These are phyloP conservation scores for Salvelinus alpinus DNA, from an alignment of 2,113 vertebrate genomes.

Conservation along the genomic window DNA sequence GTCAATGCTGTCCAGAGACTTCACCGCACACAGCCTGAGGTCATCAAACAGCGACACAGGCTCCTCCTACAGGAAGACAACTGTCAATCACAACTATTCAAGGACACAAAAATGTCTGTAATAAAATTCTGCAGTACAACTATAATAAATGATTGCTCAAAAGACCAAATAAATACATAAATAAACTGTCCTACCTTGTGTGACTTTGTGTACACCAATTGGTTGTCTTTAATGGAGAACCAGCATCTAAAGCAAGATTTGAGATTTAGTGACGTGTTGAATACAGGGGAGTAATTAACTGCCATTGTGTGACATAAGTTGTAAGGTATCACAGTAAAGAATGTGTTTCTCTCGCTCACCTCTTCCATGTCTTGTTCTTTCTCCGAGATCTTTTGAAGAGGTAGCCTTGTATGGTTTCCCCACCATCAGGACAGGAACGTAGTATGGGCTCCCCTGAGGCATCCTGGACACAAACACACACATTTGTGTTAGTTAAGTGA, in stretches of 20 bases:
- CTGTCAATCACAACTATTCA: background rate
- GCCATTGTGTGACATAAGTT: background rate
- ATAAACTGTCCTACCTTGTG: conserved; percentile 62
- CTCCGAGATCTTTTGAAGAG: conserved; percentile 74
- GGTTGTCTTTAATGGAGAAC: conserved; percentile 74
- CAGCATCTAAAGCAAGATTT: conserved; percentile 52
- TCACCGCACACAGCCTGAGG: conserved; percentile 72
- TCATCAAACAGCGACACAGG: conserved; percentile 68
- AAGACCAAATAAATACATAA: background rate
- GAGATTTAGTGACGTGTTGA: background rate
- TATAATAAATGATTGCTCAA: background rate
- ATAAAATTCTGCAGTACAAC: background rate
- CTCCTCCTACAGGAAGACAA: conserved; percentile 59
- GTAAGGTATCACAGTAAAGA: background rate
- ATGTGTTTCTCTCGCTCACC: conserved; percentile 51
- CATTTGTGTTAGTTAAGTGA: background rate
- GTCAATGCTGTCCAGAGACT: conserved; percentile 64
- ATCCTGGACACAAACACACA: conserved; percentile 57
- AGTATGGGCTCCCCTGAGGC: conserved; percentile 67
- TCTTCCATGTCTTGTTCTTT: conserved; percentile 76
- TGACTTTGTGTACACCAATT: conserved; percentile 72
- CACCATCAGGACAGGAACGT: conserved; percentile 32
- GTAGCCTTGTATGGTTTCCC: conserved; percentile 69
- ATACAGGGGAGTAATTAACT: background rate
- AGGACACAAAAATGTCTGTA: background rate